A percentile compares a stretch with the other conserved stretches of the same genome.
Conservation (phyloP, 2,888 invertebrate species). For the Carterocephalus palaemon region DNA sequence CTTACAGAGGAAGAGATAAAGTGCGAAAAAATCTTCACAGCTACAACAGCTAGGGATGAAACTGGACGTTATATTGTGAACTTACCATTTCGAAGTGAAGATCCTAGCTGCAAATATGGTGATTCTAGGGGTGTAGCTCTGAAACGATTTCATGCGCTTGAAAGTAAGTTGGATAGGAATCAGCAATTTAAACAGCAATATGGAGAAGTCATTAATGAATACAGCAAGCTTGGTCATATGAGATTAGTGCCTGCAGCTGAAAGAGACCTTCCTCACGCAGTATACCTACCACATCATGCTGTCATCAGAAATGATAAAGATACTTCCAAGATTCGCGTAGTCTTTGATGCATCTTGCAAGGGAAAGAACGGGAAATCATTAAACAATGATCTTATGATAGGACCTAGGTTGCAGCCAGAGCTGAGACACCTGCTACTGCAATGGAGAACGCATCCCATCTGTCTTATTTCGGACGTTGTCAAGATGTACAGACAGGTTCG, state of each 20-base stretch:
- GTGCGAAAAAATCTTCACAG: constrained; percentile 27
- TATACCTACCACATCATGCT: constrained; percentile 40
- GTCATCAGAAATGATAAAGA: constrained; percentile 31
- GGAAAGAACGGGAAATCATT: constrained; percentile 28
- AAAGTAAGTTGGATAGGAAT: constrained; percentile 26
- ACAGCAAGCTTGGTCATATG: constrained; percentile 31
- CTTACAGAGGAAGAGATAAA: constrained; percentile 30
- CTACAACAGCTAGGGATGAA: constrained; percentile 25
- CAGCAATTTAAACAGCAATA: constrained; percentile 28
- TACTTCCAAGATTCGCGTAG: constrained; percentile 24
- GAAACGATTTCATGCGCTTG: constrained; percentile 27
- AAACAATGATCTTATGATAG: no score
- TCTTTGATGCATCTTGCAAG: constrained; percentile 30
- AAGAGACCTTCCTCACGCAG: no score
- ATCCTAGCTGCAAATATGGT: constrained; percentile 22
- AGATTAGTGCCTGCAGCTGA: no score
- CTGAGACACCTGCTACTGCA: no score
- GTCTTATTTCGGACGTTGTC: no score
- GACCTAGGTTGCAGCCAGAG: no score
- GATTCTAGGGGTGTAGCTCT: constrained; percentile 25
- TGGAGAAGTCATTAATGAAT: constrained; percentile 31
- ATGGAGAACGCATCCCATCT: no score
- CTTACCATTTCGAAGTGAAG: constrained; percentile 29
- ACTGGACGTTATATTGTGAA: constrained; percentile 30
- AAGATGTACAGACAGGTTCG: no score